A percentile compares a stretch with the other conserved stretches of the same genome.
Conservation (phyloP, 2,888 invertebrate species). For the Brenthis ino region DNA sequence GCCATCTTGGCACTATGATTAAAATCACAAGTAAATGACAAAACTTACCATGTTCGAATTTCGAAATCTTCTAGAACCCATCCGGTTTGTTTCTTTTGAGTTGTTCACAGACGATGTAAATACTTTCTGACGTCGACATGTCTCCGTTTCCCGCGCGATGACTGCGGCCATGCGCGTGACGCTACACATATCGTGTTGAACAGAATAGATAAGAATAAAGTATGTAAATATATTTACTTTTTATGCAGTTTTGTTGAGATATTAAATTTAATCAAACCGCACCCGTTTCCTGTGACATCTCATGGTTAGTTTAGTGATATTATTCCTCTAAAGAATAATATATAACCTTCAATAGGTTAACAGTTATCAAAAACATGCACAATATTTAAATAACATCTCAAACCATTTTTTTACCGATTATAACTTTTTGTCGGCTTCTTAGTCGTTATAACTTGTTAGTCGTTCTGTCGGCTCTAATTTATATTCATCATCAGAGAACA, state of each 20-base stretch:
- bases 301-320: background rate
- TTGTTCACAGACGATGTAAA: constrained; percentile 25
- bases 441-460: too few species aligned
- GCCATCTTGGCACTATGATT: constrained; percentile 31
- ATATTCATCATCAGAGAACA: too few species aligned
- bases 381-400: too few species aligned
- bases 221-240: constrained; percentile 36
- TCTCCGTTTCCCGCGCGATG: constrained; percentile 53
- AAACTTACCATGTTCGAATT: constrained; percentile 60
- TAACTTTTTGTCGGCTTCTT: too few species aligned
- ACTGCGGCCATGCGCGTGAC: constrained; percentile 61
- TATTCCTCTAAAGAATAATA: background rate
- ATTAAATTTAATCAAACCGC: constrained; percentile 24
- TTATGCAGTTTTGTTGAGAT: constrained; percentile 37
- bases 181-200: constrained; percentile 50
- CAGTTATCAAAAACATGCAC: too few species aligned
- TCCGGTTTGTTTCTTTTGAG: constrained; percentile 18
- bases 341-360: too few species aligned
- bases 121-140: constrained; percentile 50
- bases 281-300: constrained; percentile 21
- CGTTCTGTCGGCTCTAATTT: too few species aligned
- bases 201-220: constrained; percentile 33
- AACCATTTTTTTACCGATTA: too few species aligned
- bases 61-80: constrained; percentile 35
- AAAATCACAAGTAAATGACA: background rate